Base-by-base conservation (phyloP, 1,140 invertebrate genomes). In the Pogonomyrmex californicus region DNA sequence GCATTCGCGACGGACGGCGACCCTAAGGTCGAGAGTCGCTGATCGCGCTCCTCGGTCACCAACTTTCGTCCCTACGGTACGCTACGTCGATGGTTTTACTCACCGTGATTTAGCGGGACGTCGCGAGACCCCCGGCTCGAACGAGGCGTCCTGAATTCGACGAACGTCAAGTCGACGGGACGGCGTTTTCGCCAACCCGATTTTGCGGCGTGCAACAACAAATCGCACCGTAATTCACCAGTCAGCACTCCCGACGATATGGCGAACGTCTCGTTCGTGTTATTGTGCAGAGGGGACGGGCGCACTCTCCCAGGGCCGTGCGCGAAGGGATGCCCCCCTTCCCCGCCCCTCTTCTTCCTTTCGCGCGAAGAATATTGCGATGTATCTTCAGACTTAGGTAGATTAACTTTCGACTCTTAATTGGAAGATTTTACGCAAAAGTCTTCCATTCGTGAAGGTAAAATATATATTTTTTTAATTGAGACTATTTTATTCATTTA, bases 21-120 rank as follows among this genome's bases (percentile, higher is more conserved):
- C 23, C 12, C 30, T 81, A 90, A 89, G 87, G 92, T 93, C 91
- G 91, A 93, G 87, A 92, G 86, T 93, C 89, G 87, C 91, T 92
- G 86, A 85, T 58, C 66, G 85, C 56, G 63, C 76, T 54, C 58
- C 76, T 86, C 75, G 76, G 70, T 87, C 75, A 65, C 78, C 91
- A 91, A 92, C 86, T 93, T 78, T 92, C 87, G 89, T 89, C 89
- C 89, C 75, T 90, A 93, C 23, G 65, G n/a, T 41, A 38, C 12
- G 68, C 41, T 70, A 88, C 71, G 60, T 86, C 7, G 33, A 83
- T 12, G 44, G 47, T 38, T 87, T 82, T 75, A 93, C 92, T 93
- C 91, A 93, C 92, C 89, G 87, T 79, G 66, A 23, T 71, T 63
- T 41, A 41, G 38, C 14, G n/a, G 30, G 14, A 12, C 49, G 3